Conservation (phyloP, 2,113 vertebrate species). For the Takifugu bimaculatus region DNA sequence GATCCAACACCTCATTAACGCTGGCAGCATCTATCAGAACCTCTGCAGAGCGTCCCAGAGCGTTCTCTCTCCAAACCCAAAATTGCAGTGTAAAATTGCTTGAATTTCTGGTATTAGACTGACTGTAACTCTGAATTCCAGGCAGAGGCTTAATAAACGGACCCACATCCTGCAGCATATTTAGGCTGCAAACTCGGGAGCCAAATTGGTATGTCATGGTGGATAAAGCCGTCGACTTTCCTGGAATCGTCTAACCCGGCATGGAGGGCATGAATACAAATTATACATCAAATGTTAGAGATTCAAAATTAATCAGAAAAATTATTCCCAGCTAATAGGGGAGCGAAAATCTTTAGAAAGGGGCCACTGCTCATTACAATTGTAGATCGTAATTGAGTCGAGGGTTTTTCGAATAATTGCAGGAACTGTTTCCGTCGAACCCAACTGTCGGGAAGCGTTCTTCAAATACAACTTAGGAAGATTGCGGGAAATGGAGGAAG, state of each 20-base stretch:
- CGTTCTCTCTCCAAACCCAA: conserved; percentile 40
- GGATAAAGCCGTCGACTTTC: conserved; percentile 46
- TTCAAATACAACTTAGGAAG: conserved; percentile 10
- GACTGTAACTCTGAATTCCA: conserved; percentile 44
- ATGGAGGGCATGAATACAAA: conserved; percentile 39
- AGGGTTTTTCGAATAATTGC: conserved; percentile 11
- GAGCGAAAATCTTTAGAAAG: conserved; percentile 1
- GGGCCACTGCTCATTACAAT: conserved; percentile 2
- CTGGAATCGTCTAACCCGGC: conserved; percentile 30
- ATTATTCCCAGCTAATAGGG: conserved; percentile 13
- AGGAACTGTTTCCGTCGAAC: not conserved
- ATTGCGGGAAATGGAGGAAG: conserved; percentile 13
- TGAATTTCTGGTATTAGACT: conserved; percentile 50
- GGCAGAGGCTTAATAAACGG: conserved; percentile 46
- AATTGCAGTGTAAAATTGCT: conserved; percentile 51
- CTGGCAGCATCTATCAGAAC: conserved; percentile 36
- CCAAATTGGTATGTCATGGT: conserved; percentile 50
- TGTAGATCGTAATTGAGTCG: conserved; percentile 11
- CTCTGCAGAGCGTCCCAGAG: conserved; percentile 14
- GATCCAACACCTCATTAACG: conserved; percentile 51
- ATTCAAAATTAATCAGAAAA: conserved; percentile 26
- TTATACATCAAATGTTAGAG: conserved; percentile 33
- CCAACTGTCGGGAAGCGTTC: not conserved
- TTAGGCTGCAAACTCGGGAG: conserved; percentile 43
- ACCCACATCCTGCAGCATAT: conserved; percentile 50